Evolutionary conservation across 2,797 vertebrate species (phyloP), one percentile per base, ranked within the genome.

Genomic region (Otolemur crassicaudatus): DNA sequence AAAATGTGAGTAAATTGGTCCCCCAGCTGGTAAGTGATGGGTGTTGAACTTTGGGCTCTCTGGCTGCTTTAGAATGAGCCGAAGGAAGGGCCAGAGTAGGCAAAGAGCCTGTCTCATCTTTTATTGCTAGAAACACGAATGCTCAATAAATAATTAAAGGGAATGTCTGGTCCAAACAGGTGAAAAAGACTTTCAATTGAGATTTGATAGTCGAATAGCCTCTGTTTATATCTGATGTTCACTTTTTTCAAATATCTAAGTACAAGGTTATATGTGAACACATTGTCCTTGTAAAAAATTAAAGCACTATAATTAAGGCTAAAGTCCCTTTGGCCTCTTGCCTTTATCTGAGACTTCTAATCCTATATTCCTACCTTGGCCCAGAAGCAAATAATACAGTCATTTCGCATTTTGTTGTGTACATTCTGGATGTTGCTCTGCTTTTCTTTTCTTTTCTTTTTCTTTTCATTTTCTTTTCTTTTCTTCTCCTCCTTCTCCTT

Each of bases 61-160:
- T 58, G 76, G 53, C 25, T 88, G 61, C 56, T 83, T 31, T 40
- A 34, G 14, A 16, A 58, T 20, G n/a, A 94, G 40, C 34, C 7
- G 34, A 90, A 80, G 83, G 53, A 87, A 80, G 69, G 63, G 13
- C 40, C 10, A 0, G 49, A 69, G 19, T 73, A 11, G 77, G 91
- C 80, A 7, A 14, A 27, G 73, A 25, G 5, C 2, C n/a, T 23
- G 29, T 84, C 83, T 67, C 65, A 3, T 22, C 7, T 4, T 19
- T 14, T 12, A 13, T 69, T 20, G 56, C 83, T 60, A 10, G 82
- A 61, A 83, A 92, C 46, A 37, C 1, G 87, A 90, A 72, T 37
- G 37, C 37, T 65, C 77, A n/a, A 34, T 80, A 72, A 93, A 65
- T 92, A 88, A 94, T 76, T 67, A 92, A 90, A 76, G 29, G 67